Evolutionary conservation across 2,888 invertebrate genomes (phyloP), one percentile per base, ranked within the genome.

Genomic region (Aphidius colemani): DNA sequence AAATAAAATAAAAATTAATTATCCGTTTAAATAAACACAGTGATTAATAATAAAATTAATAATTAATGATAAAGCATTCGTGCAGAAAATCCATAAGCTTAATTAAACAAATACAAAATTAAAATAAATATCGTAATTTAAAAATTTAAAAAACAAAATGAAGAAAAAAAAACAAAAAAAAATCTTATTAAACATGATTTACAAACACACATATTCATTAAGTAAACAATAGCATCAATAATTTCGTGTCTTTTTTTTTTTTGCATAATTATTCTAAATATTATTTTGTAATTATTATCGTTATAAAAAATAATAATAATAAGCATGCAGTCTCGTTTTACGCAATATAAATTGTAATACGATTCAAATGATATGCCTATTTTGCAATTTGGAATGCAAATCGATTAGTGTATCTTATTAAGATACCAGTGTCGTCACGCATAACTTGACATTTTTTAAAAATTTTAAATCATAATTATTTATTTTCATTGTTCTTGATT

Each of bases 271-370:
- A 56, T 63, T 63, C 60, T 66, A 61, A 45, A 48, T 41, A 61
- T 51, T 56, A 44, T 63, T 45, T 49, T 60, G 43, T 44, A 45
- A 63, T 53, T 51, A 63, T 41, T 58, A 53, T 56, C 39, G 49
- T 13, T 48, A 40, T 45, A 50, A 58, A 9, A 56, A 44, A 62
- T 18, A 2, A 30, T 40, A 63, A 39, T 45, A 58, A 6, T 51
- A 51, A 13, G 40, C 44, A 51, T 63, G 61, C 61, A 58, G 57
- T 63, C 58, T 58, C 58, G 50, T 62, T 30, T 56, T 63, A 57
- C 18, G 51, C 53, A 63, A 63, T 46, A 57, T 63, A 44, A 53
- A 18, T 58, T 46, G 58, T 51, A 18, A 58, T 53, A 40, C 46
- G 59, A 48, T 53, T 59, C 55, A 53, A 53, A 64, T 64, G 59